These are phyloP conservation scores for Grallaria varia DNA, from an alignment of 2,113 vertebrate genomes.

Conservation along the genomic window DNA sequence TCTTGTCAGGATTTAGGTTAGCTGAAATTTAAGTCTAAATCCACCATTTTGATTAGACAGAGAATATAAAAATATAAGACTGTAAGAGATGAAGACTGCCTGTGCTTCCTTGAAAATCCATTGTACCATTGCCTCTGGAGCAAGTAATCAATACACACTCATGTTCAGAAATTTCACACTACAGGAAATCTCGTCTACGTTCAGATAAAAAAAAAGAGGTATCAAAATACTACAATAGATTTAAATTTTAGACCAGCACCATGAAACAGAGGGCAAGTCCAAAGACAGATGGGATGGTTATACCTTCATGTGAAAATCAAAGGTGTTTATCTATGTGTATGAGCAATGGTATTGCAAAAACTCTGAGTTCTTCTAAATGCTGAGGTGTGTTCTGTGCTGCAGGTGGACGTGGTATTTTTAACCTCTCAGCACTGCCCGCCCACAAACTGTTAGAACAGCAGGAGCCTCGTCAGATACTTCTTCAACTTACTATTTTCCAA, in stretches of 20 bases:
- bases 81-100: not conserved
- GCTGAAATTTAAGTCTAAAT: not conserved
- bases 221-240: not conserved
- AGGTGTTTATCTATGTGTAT: not conserved
- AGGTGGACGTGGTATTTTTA: not conserved
- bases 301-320: not conserved
- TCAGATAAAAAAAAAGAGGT: not conserved
- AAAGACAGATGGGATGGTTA: not conserved
- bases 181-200: not conserved
- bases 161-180: not conserved
- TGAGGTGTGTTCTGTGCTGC: not conserved
- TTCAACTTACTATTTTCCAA: not conserved
- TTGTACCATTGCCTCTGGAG: not conserved
- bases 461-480: not conserved
- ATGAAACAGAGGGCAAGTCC: not conserved
- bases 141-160: not conserved
- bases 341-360: not conserved
- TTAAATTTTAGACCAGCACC: not conserved
- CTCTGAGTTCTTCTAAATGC: not conserved
- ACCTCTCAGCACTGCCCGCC: not conserved
- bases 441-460: slow-evolving; percentile 2
- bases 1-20: not conserved
- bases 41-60: not conserved
- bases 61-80: not conserved
- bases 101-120: not conserved